Conservation (phyloP, 2,888 invertebrate species). For the Nymphalis urticae region DNA sequence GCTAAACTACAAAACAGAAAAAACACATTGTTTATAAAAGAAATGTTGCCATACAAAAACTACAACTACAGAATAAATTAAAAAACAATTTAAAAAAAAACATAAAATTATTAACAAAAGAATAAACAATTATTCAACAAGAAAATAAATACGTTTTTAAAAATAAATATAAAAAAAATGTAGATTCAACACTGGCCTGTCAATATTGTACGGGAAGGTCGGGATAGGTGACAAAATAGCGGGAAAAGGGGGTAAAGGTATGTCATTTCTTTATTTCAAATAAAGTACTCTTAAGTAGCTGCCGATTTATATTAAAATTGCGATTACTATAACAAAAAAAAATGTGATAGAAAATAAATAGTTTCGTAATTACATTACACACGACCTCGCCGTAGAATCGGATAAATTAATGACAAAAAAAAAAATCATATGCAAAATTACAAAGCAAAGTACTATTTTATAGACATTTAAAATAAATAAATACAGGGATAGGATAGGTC, state of each 20-base stretch:
- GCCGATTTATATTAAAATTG: slow-evolving; percentile 73
- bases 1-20: slow-evolving; percentile 69
- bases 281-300: slow-evolving; percentile 76
- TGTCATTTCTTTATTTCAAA: slow-evolving; percentile 79
- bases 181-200: slow-evolving; percentile 81
- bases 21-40: slow-evolving; percentile 59
- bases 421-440: slow-evolving; percentile 68
- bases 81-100: slow-evolving; percentile 67
- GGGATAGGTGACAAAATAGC: slow-evolving; percentile 37
- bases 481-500: slow-evolving; percentile 69
- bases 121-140: slow-evolving; percentile 72
- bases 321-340: slow-evolving; percentile 69
- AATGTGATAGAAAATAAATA: slow-evolving; percentile 61
- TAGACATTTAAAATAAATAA: slow-evolving; percentile 72
- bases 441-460: slow-evolving; percentile 69
- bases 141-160: slow-evolving; percentile 74
- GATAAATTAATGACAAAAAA: slow-evolving; percentile 45
- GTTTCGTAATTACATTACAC: slow-evolving; percentile 52
- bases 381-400: slow-evolving; percentile 52
- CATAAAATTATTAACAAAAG: slow-evolving; percentile 77
- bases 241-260: slow-evolving; percentile 41
- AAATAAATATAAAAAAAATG: slow-evolving; percentile 57
- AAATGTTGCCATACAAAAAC: slow-evolving; percentile 47
- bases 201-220: slow-evolving; percentile 71
- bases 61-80: slow-evolving; percentile 78